Percentiles rank a stretch among this genome's conserved stretches.
These are phyloP conservation scores for Orthosia gracilis DNA, from an alignment of 2,888 invertebrate species.

Conservation along the genomic window DNA sequence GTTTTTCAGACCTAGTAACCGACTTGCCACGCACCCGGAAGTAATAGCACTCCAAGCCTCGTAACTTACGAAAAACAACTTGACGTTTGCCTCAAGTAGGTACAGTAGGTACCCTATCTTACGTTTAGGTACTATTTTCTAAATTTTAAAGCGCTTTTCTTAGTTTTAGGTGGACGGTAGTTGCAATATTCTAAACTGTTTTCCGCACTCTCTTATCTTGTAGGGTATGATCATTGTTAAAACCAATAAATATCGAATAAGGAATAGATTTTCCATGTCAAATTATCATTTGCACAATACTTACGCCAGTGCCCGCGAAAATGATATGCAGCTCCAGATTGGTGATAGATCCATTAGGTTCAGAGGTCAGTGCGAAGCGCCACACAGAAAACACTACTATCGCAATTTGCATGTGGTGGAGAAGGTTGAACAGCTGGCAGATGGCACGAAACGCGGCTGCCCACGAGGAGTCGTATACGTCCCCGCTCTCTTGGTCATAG, in stretches of 20 bases:
- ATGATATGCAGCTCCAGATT: conserved; percentile 88
- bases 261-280: neutral
- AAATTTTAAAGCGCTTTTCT: neutral
- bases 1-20: neutral
- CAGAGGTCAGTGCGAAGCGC: conserved; percentile 85
- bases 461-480: conserved; percentile 81
- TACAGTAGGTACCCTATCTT: neutral
- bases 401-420: conserved; percentile 88
- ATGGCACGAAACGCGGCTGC: conserved; percentile 85
- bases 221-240: neutral
- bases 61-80: neutral
- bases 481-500: conserved; percentile 86
- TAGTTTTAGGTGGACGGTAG: neutral
- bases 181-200: neutral
- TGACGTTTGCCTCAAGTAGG: neutral
- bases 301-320: conserved; percentile 89
- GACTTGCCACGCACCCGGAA: neutral
- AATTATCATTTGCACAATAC: conserved; percentile 67
- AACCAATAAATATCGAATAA: neutral
- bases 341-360: conserved; percentile 83
- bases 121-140: neutral
- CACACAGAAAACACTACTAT: conserved; percentile 87
- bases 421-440: conserved; percentile 85
- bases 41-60: neutral
- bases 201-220: neutral